Conservation (phyloP, 2,113 vertebrate species). For the Triplophysa tibetana region DNA sequence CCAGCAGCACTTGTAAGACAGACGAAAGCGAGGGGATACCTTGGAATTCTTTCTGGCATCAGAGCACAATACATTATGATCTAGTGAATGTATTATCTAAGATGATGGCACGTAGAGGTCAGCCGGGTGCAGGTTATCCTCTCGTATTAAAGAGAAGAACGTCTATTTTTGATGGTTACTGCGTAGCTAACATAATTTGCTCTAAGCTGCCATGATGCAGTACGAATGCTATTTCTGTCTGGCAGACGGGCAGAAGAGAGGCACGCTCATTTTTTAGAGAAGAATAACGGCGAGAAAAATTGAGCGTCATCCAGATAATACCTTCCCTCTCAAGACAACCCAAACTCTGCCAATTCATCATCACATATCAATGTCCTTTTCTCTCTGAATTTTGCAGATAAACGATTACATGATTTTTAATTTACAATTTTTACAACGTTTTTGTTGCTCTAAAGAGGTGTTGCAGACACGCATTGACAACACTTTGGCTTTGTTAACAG, state of each 20-base stretch:
- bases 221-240: constrained; percentile 51
- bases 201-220: constrained; percentile 47
- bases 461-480: neutral
- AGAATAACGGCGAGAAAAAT: neutral
- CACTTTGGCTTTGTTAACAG: no score
- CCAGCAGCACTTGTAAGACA: constrained; percentile 50
- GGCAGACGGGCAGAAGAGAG: constrained; percentile 38
- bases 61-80: constrained; percentile 27
- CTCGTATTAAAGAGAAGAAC: constrained; percentile 23
- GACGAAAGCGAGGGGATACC: neutral
- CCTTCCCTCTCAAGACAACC: neutral
- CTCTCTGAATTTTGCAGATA: neutral
- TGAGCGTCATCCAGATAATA: constrained; percentile 23
- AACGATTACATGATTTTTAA: constrained; percentile 6
- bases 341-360: neutral
- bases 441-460: constrained; percentile 3
- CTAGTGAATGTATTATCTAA: neutral
- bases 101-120: constrained; percentile 9
- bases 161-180: constrained; percentile 40
- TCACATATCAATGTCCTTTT: neutral
- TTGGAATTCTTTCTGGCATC: neutral
- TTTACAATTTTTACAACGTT: neutral
- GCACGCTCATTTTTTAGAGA: constrained; percentile 33
- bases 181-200: constrained; percentile 46
- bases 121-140: constrained; percentile 14